Evolutionary conservation across 2,888 invertebrate species (phyloP), one percentile per base, ranked within the genome.

Genomic region (Spodoptera exigua): DNA sequence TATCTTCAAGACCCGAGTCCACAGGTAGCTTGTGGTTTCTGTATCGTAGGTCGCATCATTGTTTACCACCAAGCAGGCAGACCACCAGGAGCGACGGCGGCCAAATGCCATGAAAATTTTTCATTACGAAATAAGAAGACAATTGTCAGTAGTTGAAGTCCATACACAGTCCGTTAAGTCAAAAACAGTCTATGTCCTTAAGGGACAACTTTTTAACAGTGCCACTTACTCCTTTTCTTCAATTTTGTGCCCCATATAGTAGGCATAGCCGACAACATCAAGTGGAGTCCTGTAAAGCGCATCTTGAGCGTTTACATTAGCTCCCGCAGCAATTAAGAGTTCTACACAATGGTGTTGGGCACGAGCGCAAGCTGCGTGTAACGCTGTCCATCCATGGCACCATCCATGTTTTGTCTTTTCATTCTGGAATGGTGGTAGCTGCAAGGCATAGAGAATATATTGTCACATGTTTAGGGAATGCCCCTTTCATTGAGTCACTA

Each of bases 281-380:
- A 81, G 56, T 4, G 82, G 72, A 0, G 74, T 72, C 11, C 82
- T 62, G 4, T 72, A 64, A 1, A 70, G 49, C 4, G 70, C 39
- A 40, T 81, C 81, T 0, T 57, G 59, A 0, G 60, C 53, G 5
- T 45, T 39, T 0, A 56, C 49, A 1, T 79, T 58, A 0, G 76
- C 77, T 0, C 82, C 82, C 0, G 76, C 79, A 1, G 82, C 79
- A 2, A 82, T 58, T 0, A 82, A 69, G 14, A 80, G 36, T n/a
- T 75, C 58, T 4, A 76, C 69, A 44, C 81, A 75, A 2, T 69
- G 58, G 1, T 81, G 73, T 16, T 92, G 87, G 0, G 92, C 92
- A 46, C 93, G 87, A 11, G 91, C 89, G 34, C 94, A 89, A 0
- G 95, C 95, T 2, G 95, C 88, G 73, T 95, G 95, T 2, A 95